Evolutionary conservation across 2,888 invertebrate genomes (phyloP), one percentile per base, ranked within the genome.

Genomic region (Oscheius onirici): DNA sequence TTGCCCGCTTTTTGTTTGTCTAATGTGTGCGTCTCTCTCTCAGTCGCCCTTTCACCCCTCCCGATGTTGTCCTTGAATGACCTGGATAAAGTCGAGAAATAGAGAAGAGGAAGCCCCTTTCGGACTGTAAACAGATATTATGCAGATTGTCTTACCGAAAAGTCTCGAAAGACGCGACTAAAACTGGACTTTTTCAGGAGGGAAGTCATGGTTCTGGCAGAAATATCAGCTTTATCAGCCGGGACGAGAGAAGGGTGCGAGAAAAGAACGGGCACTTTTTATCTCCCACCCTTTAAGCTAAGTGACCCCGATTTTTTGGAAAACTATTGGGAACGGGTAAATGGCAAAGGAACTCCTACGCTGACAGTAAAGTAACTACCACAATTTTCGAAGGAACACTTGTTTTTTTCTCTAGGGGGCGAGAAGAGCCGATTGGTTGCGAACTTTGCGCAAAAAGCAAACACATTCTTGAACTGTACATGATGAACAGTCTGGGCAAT

Each of bases 41-140:
- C 46, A 46, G 63, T 63, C 34, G 8, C 34, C 34, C 34, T 34
- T 34, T 34, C 34, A 34, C 34, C 46, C 46, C 49, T 17, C 52
- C 22, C 22, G 5, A 11, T 13, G 40, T 49, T 46, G 63, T 63
- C 63, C 63, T 63, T 63, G 63, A 63, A 63, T 63, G 63, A 49
- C 63, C 63, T 46, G 34, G 34, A 34, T 34, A 34, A 44, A 34
- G 22, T 63, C 49, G 46, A 10, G 63, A 26, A 10, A 22, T 49
- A 22, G 34, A 34, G 34, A 34, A 17, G 55, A 28, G 55, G 55
- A 55, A 55, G 55, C 55, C 58, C 15, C 41, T 20, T 49, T 28
- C 49, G 34, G 34, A 8, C 34, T 46, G 49, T 63, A 63, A 43
- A 63, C 63, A 58, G 58, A 58, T 58, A 58, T 58, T 58, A 40